Evolutionary conservation across 2,113 vertebrate genomes (phyloP).

Genomic region (Glaucomys volans): DNA sequence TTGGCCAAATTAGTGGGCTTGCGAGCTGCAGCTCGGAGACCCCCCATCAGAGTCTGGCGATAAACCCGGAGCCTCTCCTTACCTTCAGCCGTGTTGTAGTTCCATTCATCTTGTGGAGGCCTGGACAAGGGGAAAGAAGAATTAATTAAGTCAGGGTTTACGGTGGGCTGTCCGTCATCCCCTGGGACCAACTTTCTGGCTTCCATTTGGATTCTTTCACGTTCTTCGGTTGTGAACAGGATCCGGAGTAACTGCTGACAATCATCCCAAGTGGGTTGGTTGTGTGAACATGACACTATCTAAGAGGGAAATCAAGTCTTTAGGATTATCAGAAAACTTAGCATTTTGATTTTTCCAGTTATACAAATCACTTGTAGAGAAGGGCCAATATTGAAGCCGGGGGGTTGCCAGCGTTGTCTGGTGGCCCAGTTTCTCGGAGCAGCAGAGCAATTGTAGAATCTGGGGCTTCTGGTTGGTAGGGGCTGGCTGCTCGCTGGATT

Average conservation of each 20-base stretch:
- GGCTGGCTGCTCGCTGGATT: too few species aligned
- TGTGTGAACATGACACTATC: too few species aligned
- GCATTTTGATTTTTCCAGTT: too few species aligned
- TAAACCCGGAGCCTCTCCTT: background rate
- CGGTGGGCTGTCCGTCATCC: background rate
- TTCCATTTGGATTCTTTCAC: background rate
- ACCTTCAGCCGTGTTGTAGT: background rate
- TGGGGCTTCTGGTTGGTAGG: too few species aligned
- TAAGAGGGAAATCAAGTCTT: too few species aligned
- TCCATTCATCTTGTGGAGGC: background rate
- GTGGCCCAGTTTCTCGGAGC: too few species aligned
- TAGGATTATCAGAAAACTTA: too few species aligned
- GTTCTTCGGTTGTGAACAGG: background rate
- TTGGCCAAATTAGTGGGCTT: background rate
- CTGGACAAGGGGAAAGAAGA: rapidly evolving
- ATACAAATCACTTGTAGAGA: too few species aligned
- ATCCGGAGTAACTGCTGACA: too few species aligned
- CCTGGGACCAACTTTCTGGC: background rate
- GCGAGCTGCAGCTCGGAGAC: rapidly evolving
- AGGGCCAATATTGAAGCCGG: too few species aligned
- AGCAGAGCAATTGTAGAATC: too few species aligned
- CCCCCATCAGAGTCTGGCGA: background rate
- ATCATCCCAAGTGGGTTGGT: too few species aligned
- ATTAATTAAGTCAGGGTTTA: rapidly evolving
- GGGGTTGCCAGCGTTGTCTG: background rate